Evolutionary conservation across 1,140 invertebrate species (phyloP).

Genomic region (Drosophila parvula): DNA sequence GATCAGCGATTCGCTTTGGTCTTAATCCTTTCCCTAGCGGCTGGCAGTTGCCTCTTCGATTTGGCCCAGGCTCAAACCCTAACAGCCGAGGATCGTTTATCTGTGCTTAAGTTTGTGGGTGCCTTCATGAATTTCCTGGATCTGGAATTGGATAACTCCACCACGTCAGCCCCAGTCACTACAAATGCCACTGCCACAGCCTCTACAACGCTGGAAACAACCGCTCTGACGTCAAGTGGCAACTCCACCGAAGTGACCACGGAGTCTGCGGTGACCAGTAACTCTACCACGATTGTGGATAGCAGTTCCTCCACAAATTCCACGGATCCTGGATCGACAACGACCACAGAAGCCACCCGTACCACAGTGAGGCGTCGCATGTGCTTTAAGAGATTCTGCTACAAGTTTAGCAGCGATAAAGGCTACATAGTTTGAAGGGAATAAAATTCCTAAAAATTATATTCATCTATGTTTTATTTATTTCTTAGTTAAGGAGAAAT

Average conservation of each 20-base stretch:
- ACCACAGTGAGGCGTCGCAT: conserved; percentile 36
- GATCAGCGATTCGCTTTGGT: conserved; percentile 44
- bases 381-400: conserved; percentile 65
- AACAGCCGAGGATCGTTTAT: conserved; percentile 53
- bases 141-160: conserved; percentile 41
- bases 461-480: neutral
- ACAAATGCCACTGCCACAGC: neutral
- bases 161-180: conserved; percentile 9
- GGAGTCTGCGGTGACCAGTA: conserved; percentile 4
- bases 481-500: too few species aligned
- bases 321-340: neutral
- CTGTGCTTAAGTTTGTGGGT: conserved; percentile 64
- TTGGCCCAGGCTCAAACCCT: conserved; percentile 45
- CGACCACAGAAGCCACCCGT: conserved; percentile 1
- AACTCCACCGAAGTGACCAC: conserved; percentile 9
- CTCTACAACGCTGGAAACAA: conserved; percentile 21
- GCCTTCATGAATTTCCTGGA: conserved; percentile 62
- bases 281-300: neutral
- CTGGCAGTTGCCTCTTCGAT: conserved; percentile 3
- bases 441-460: neutral
- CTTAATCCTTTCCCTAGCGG: conserved; percentile 24
- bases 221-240: neutral
- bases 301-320: conserved; percentile 1
- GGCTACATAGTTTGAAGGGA: conserved; percentile 52
- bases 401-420: conserved; percentile 59